Evolutionary conservation across 2,113 vertebrate species (phyloP).

Genomic region (Capreolus pygargus): DNA sequence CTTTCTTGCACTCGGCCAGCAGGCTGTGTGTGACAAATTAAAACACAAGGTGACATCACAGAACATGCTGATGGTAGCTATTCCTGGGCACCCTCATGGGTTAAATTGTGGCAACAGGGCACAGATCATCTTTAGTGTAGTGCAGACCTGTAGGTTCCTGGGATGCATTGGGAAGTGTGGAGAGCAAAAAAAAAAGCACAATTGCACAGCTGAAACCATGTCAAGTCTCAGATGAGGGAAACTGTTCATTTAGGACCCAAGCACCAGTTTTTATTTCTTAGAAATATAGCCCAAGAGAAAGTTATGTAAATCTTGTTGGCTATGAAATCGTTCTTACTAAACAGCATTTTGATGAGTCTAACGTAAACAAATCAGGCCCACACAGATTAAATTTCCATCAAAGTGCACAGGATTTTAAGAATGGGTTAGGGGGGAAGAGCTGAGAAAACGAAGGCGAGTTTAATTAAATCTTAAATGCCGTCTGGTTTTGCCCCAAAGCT

Average conservation of each 20-base stretch:
- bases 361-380: slow-evolving; percentile 38
- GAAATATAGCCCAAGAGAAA: slow-evolving; percentile 29
- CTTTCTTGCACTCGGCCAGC: background rate
- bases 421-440: background rate
- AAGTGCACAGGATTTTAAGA: slow-evolving; percentile 26
- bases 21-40: background rate
- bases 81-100: accelerated
- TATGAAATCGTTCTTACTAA: slow-evolving; percentile 12
- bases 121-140: background rate
- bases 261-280: slow-evolving; percentile 7
- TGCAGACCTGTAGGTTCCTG: background rate
- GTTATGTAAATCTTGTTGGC: slow-evolving; percentile 13
- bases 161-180: too few relatives aligned
- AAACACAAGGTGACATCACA: background rate
- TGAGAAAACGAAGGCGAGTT: slow-evolving; percentile 1
- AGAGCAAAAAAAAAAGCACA: too few relatives aligned
- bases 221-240: background rate
- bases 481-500: background rate
- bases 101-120: background rate
- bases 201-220: background rate
- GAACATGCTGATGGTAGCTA: background rate
- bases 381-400: slow-evolving; percentile 20
- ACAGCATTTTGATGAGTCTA: slow-evolving; percentile 39
- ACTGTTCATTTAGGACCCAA: background rate
- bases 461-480: slow-evolving; percentile 21